A percentile compares a stretch with the other conserved stretches of the same genome.
phyloP scores from a whole-genome alignment of 1,140 invertebrate species.

The Teleogryllus occipitalis region DNA sequence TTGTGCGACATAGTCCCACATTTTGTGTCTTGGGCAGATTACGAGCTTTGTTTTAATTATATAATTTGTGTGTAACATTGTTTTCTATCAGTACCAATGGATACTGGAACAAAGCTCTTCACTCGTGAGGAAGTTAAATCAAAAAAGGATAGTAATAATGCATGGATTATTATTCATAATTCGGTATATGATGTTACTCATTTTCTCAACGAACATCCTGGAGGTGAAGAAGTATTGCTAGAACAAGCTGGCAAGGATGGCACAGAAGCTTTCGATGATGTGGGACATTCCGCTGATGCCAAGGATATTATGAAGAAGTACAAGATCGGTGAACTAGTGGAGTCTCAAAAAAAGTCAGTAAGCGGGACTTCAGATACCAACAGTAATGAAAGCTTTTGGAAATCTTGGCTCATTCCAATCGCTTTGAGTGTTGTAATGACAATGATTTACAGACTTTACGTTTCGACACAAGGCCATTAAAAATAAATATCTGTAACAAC shows the following conservation, averaged over 20 bases:
- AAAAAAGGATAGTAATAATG: conserved; percentile 49
- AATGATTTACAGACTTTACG: conserved; percentile 70
- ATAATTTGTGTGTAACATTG: too few relatives aligned
- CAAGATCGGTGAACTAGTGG: conserved; percentile 77
- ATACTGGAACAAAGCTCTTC: conserved; percentile 10
- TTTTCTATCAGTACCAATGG: background rate
- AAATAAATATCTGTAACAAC: background rate
- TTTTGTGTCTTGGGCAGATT: too few relatives aligned
- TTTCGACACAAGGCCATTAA: conserved; percentile 28
- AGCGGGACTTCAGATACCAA: conserved; percentile 24
- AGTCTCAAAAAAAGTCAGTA: conserved; percentile 26
- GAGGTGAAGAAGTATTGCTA: conserved; percentile 90
- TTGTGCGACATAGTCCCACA: too few relatives aligned
- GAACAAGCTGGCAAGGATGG: conserved; percentile 83
- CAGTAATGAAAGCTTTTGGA: conserved; percentile 47
- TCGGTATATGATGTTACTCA: conserved; percentile 63
- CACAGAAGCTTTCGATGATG: conserved; percentile 92
- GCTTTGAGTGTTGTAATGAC: conserved; percentile 68
- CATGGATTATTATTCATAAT: conserved; percentile 64
- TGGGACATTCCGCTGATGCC: conserved; percentile 94
- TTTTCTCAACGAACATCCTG: conserved; percentile 85
- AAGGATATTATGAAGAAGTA: conserved; percentile 86
- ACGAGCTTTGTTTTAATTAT: too few relatives aligned
- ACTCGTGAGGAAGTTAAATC: conserved; percentile 45
- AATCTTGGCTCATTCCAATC: conserved; percentile 73